Evolutionary conservation across 2,888 invertebrate genomes (phyloP), one percentile per base, ranked within the genome.

Genomic region (Gasteruption jaculator): DNA sequence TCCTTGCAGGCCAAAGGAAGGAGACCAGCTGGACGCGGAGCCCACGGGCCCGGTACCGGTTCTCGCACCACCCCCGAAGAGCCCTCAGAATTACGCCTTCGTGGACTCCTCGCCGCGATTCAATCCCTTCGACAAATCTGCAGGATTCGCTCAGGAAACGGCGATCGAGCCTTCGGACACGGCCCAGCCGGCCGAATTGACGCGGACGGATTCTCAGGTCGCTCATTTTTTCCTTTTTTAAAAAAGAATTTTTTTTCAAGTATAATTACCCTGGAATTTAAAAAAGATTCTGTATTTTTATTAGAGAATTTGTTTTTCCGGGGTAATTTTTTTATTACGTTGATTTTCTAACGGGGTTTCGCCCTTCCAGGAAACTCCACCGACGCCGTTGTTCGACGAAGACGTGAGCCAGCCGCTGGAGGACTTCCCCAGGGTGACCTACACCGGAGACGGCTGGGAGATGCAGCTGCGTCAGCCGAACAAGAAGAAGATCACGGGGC

Each of bases 391-490:
- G 18, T 95, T 86, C 70, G 95, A 95, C 67, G 94, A 94, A 46
- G 95, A 95, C 68, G 83, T 90, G 31, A 91, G 92, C 0, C 83
- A 87, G 69, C 94, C 94, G 0, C 75, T 99, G 38, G 91, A 91
- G 70, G 88, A 89, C 38, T 99, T 93, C 72, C 91, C 93, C 7
- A 79, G 92, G 33, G 79, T 83, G 20, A 78, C 77, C 48, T 88
- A 83, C 65, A 68, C 73, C 1, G 91, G 85, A 0, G 85, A 90
- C 16, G 94, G 94, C 18, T 99, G 96, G 95, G 94, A 95, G 64
- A 88, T 97, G 86, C 90, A 94, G 55, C 74, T 96, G 38, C 79
- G 97, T 2, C 94, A 95, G 66, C 95, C 95, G 2, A 91, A 91
- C 65, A 95, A 95, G 71, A 95, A 95, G 78, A 94, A 93, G 71